Base-by-base conservation (phyloP, 2,113 vertebrate genomes). In the Pungitius pungitius region DNA sequence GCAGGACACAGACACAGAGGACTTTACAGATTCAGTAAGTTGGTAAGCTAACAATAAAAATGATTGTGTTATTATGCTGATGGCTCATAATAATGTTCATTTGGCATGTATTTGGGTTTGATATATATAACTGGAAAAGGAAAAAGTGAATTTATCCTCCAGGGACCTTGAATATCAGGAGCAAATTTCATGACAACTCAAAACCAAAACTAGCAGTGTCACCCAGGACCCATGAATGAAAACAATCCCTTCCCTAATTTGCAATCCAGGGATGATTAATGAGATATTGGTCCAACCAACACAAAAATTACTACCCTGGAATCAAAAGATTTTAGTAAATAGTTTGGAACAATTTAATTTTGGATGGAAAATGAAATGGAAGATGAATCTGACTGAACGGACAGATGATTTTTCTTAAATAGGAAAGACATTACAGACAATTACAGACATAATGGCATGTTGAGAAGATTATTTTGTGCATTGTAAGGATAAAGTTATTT, bases 1-100 rank as follows among this genome's bases (percentile, higher is more conserved):
- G 78, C 78, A 84, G 77, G 68, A 71, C 43, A 65, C 59, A 78
- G 69, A 77, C 49, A n/a, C 6, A 22, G 30, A 40, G 33, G 17
- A 13, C 4, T 51, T 8, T 57, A 2, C 26, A 26, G 6, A 52
- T 60, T 22, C n/a, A 60, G 18, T 17, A 27, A 1, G 6, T 8
- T 39, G 39, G 15, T 15, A 33, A 33, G 18, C 11, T 45, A 22
- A 57, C 26, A 33, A 35, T 30, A 8, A 15, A 7, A 8, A 20
- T 33, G 18, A 11, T 6, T 8, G 2, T 20, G 22, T 54, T 40
- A 66, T 30, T n/a, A 42, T 68, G 51, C 22, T 55, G 27, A 27
- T 12, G 52, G 26, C 6, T 55, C 0, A 17, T 2, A 37, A 15
- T 14, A 52, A 54, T 7, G 15, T 26, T 20, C 17, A 45, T 24